Percentiles rank a stretch among this genome's conserved stretches.
Evolutionary conservation across 2,113 vertebrate genomes (phyloP).

Genomic region (Poeciliopsis turrubarensis): DNA sequence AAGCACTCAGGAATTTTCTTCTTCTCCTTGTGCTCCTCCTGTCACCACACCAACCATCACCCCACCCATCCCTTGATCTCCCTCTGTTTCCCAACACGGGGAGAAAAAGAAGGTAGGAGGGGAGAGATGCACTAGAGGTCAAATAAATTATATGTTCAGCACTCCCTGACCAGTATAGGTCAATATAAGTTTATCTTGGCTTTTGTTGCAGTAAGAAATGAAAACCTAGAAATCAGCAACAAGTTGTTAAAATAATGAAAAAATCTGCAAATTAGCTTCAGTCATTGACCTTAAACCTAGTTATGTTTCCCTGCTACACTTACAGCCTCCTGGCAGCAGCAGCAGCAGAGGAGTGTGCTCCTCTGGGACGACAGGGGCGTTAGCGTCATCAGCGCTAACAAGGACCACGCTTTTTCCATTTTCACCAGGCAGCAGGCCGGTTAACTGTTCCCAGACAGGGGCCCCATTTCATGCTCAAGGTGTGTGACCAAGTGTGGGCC

Average conservation of each 20-base stretch:
- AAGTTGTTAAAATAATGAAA: constrained; percentile 23
- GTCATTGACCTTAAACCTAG: constrained; percentile 38
- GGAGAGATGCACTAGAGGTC: constrained; percentile 55
- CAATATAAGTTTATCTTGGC: constrained; percentile 40
- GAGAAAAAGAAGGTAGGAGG: constrained; percentile 55
- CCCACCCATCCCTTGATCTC: constrained; percentile 71
- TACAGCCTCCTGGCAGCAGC: constrained; percentile 43
- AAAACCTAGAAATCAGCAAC: constrained; percentile 29
- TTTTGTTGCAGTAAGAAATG: constrained; percentile 52
- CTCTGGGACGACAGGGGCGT: constrained; percentile 32
- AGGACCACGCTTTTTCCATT: constrained; percentile 71
- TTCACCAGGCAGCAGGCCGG: constrained; percentile 59
- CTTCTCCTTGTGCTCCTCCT: constrained; percentile 56
- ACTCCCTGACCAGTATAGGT: constrained; percentile 46
- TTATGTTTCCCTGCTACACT: constrained; percentile 50
- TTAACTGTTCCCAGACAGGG: constrained; percentile 66
- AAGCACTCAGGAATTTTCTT: constrained; percentile 68
- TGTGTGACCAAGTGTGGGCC: constrained; percentile 61
- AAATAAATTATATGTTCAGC: constrained; percentile 60
- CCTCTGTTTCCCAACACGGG: constrained; percentile 48
- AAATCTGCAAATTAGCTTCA: constrained; percentile 33
- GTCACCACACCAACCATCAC: constrained; percentile 67
- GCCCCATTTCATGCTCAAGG: constrained; percentile 71
- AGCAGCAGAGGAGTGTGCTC: constrained; percentile 46
- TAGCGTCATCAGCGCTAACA: constrained; percentile 67